Base-by-base conservation (phyloP, 37 sponge, comb jelly and placozoan species). In the Halisarca cf. caerulea region DNA sequence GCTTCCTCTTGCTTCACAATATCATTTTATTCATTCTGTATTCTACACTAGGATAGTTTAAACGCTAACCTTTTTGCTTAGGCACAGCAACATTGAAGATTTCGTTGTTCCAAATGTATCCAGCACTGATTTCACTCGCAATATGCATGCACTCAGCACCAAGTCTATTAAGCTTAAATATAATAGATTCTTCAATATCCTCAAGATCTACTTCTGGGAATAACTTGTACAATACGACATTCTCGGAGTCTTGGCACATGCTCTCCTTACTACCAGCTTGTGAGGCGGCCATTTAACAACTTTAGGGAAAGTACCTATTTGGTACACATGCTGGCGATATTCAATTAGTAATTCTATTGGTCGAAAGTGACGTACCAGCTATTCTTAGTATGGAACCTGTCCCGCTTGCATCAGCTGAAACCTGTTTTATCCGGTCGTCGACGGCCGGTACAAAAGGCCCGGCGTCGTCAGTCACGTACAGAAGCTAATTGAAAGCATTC, bases 151-250 rank as follows among this genome's bases (percentile, higher is more conserved):
- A 74, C 45, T 74, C 30, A 83, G 59, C 27, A 77, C 84, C 61
- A 77, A 85, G n/a, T 36, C 6, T 2, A 62, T 30, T 60, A 85
- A 55, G 77, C 2, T 41, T 24, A 23, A 24, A n/a, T 24, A 74
- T 42, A 17, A n/a, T 37, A 6, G 25, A n/a, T 62, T 62, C 64
- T 30, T 62, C 72, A 54, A 30, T 28, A 24, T 8, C 43, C 40
- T 34, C 39, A 32, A 34, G 37, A 25, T 5, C 62, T 3, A 28
- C 30, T n/a, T 64, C 58, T 25, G 85, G 80, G n/a, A 74, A 93
- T 33, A 93, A 45, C 0, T 43, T 53, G 57, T 90, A 93, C 45
- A 81, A 77, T 7, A 90, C 82, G 14, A 87, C 86, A 35, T 90
- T 87, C 17, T 90, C 94, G n/a, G n/a, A n/a, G n/a, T n/a, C n/a